Percentiles rank a stretch among this genome's conserved stretches.
Evolutionary conservation across 2,797 vertebrate species (phyloP).

Genomic region (Pseudochirops corinnae): DNA sequence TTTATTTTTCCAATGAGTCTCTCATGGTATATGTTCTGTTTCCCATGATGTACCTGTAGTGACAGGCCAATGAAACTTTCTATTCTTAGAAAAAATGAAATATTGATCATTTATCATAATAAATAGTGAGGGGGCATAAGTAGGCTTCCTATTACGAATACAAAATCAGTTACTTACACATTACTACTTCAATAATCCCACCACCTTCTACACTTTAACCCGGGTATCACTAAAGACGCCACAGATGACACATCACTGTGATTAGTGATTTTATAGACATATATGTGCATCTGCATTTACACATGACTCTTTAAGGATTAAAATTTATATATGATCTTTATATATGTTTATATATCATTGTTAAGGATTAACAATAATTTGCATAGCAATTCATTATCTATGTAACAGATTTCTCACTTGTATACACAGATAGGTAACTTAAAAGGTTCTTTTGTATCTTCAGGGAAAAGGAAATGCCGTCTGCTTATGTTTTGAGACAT

Average conservation of each 20-base stretch:
- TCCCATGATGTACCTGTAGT: conserved; percentile 76
- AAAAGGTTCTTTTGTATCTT: conserved; percentile 31
- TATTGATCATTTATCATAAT: conserved; percentile 94
- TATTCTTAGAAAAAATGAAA: conserved; percentile 93
- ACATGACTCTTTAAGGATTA: neutral
- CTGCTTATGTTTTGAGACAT: neutral
- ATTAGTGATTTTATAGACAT: neutral
- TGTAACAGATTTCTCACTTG: neutral
- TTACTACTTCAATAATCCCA: conserved; percentile 68
- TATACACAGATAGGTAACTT: neutral
- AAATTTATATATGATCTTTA: neutral
- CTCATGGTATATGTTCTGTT: conserved; percentile 70
- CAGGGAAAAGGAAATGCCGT: conserved; percentile 33
- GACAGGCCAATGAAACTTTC: conserved; percentile 84
- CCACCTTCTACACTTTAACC: conserved; percentile 3
- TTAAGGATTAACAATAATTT: conserved; percentile 29
- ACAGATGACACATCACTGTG: neutral
- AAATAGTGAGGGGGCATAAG: conserved; percentile 89
- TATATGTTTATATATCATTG: neutral
- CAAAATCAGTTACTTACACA: conserved; percentile 77
- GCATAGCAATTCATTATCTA: conserved; percentile 44
- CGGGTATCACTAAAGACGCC: neutral
- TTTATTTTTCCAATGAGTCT: conserved; percentile 60
- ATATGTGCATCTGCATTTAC: neutral
- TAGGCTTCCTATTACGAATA: conserved; percentile 79